A percentile compares a stretch with the other conserved stretches of the same genome.
Evolutionary conservation across 1,140 invertebrate genomes (phyloP).

Genomic region (Drosophila subobscura): DNA sequence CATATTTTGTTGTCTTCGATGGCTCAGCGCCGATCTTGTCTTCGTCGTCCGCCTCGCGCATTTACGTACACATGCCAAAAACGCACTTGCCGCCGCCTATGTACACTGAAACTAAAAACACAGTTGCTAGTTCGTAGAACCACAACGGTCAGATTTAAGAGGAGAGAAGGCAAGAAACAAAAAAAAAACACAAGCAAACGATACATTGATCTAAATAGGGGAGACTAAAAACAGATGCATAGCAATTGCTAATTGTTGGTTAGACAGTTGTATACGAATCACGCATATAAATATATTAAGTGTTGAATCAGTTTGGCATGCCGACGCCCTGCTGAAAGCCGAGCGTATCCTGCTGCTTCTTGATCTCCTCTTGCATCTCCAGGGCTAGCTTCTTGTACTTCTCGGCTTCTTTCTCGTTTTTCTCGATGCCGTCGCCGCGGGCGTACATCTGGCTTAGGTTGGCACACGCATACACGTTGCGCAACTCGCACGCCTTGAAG

Average conservation of each 20-base stretch:
- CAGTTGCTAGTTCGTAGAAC: conserved; percentile 5
- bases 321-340: conserved; percentile 88
- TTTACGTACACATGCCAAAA: conserved; percentile 4
- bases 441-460: conserved; percentile 91
- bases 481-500: conserved; percentile 90
- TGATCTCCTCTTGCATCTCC: conserved; percentile 88
- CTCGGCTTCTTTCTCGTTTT: conserved; percentile 88
- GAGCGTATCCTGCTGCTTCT: conserved; percentile 85
- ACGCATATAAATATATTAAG: background rate
- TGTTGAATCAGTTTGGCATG: conserved; percentile 65
- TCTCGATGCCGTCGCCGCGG: conserved; percentile 89
- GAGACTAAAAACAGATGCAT: background rate
- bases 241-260: too few relatives aligned
- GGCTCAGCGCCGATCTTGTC: conserved; percentile 7
- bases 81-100: conserved; percentile 36
- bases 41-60: background rate
- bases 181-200: conserved; percentile 9
- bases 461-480: conserved; percentile 92
- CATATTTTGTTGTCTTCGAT: too few relatives aligned
- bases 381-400: conserved; percentile 89
- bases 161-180: conserved; percentile 10
- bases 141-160: conserved; percentile 12
- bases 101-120: conserved; percentile 38
- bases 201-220: conserved; percentile 20
- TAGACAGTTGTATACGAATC: background rate